These are phyloP conservation scores for Arizona elegans DNA, from an alignment of 2,113 vertebrate genomes.

Conservation along the genomic window DNA sequence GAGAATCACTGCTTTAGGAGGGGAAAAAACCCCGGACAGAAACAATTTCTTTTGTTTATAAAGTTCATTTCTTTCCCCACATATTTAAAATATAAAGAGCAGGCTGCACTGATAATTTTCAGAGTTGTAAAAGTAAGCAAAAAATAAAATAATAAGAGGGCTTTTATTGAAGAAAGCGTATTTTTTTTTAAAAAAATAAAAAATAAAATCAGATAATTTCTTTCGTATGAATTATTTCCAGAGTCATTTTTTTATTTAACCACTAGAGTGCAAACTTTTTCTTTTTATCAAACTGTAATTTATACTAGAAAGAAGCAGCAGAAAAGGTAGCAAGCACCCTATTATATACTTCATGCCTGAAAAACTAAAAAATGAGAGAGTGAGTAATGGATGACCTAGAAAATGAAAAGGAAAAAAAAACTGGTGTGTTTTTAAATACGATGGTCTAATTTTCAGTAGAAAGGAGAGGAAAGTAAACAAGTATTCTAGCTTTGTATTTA, in stretches of 20 bases:
- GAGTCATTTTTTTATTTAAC: slow-evolving; percentile 61
- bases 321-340: neutral
- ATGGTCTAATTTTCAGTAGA: slow-evolving; percentile 3
- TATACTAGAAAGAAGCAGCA: slow-evolving; percentile 32
- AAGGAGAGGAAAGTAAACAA: slow-evolving; percentile 18
- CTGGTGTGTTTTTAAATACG: neutral
- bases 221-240: slow-evolving; percentile 34
- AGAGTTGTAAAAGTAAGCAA: neutral
- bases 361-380: slow-evolving; percentile 32
- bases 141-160: slow-evolving; percentile 20
- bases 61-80: neutral
- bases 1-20: neutral
- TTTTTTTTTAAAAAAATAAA: neutral
- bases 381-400: slow-evolving; percentile 32
- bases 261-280: slow-evolving; percentile 74
- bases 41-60: neutral
- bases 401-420: slow-evolving; percentile 8
- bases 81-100: neutral
- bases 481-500: neutral
- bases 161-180: slow-evolving; percentile 19
- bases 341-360: slow-evolving; percentile 38
- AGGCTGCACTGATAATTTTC: neutral
- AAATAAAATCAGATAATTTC: slow-evolving; percentile 6
- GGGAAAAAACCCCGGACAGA: neutral
- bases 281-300: slow-evolving; percentile 61